Base-by-base conservation (phyloP, 1,140 invertebrate species). In the Theocolax elegans region DNA sequence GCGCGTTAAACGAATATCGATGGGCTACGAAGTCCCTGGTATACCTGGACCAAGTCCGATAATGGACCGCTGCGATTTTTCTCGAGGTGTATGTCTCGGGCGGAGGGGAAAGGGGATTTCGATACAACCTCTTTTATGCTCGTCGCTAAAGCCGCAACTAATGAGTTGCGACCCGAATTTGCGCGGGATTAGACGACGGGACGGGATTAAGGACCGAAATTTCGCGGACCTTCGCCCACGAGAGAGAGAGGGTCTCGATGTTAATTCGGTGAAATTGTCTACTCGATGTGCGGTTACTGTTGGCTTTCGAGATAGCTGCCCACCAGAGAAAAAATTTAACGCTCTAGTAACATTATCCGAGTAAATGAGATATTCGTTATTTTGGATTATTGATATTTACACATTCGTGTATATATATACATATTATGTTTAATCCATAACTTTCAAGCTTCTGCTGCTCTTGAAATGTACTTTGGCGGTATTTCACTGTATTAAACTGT, bases 1-100 rank as follows among this genome's bases (percentile, higher is more conserved):
- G 76, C 58, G 75, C 74, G 72, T 81, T 77, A 77, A 81, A 77
- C 72, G 76, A 78, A 79, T 76, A 80, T 80, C 72, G 73, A 77
- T 79, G 73, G 72, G n/a, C n/a, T n/a, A n/a, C n/a, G n/a, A 72
- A 68, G 74, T 70, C 69, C 71, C 69, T 66, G 75, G 71, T n/a
- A n/a, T 76, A 76, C 70, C 74, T 76, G 80, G 75, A 63, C 74
- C 9, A 13, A 68, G 64, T 67, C 63, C 72, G 78, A 80, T 80
- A 81, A 79, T 80, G 75, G 78, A 79, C 72, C 74, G n/a, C n/a
- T n/a, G n/a, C 72, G 74, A 79, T 78, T 75, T 19, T 29, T 46
- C 35, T 17, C 42, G 12, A 3, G 8, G 12, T 17, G 15, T 15
- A 23, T 23, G 56, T 73, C 63, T 69, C 72, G 77, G 75, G 72